Evolutionary conservation across 2,797 vertebrate species (phyloP).

Genomic region (Myoxocephalus aenaeus): DNA sequence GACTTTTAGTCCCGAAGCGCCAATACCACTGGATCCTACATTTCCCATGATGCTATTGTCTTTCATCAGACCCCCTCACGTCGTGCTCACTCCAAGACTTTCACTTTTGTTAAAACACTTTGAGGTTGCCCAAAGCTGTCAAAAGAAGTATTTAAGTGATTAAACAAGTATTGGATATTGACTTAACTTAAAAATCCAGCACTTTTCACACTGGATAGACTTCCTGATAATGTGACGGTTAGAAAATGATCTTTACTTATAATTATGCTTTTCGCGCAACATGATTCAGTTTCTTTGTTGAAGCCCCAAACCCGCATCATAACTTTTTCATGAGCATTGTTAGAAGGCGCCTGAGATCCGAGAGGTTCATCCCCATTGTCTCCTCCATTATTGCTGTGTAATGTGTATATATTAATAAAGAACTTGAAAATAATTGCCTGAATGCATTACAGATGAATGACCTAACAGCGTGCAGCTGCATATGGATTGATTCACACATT

Average conservation of each 20-base stretch:
- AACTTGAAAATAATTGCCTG: background rate
- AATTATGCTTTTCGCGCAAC: too few species aligned
- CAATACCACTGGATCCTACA: background rate
- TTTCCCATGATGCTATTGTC: background rate
- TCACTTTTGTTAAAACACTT: background rate
- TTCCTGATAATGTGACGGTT: too few species aligned
- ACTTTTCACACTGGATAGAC: too few species aligned
- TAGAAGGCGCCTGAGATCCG: background rate
- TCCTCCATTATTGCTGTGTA: background rate
- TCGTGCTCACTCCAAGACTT: background rate
- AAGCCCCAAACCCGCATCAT: too few species aligned
- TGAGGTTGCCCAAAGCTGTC: background rate
- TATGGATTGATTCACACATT: background rate
- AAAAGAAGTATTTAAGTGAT: background rate
- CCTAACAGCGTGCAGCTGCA: conserved; percentile 23
- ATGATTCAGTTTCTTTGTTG: too few species aligned
- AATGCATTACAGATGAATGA: conserved; percentile 13
- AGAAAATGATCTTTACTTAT: too few species aligned
- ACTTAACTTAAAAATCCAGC: background rate
- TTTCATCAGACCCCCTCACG: background rate
- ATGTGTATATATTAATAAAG: background rate
- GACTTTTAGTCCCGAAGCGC: background rate
- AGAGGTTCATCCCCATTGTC: too few species aligned
- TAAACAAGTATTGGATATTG: background rate
- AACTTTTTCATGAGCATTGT: background rate